Evolutionary conservation across 2,888 invertebrate genomes (phyloP).

Genomic region (Drosophila meridionalis): DNA sequence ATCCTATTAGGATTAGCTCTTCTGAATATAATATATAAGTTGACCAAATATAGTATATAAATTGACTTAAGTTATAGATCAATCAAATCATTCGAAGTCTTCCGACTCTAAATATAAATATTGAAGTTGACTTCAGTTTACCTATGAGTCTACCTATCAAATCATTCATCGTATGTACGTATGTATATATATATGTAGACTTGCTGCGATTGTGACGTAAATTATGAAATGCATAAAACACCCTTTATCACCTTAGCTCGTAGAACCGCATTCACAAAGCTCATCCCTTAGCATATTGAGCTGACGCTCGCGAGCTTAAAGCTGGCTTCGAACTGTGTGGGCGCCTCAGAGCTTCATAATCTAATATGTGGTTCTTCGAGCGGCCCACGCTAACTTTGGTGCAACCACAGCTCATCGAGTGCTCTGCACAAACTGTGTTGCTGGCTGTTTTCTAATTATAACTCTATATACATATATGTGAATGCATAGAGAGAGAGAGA

Average conservation of each 20-base stretch:
- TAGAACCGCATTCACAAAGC: neutral
- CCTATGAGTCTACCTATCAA: too few relatives aligned
- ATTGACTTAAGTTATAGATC: too few relatives aligned
- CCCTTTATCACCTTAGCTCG: too few relatives aligned
- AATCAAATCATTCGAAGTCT: too few relatives aligned
- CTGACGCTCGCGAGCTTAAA: neutral
- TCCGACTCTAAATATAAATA: too few relatives aligned
- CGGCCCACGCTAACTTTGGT: neutral
- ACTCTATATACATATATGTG: neutral
- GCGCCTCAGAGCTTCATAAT: neutral
- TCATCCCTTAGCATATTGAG: neutral
- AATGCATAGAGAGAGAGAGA: neutral
- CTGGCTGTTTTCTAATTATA: slow-evolving; percentile 53
- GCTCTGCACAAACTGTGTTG: slow-evolving; percentile 55
- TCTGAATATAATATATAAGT: neutral
- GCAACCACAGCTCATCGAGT: slow-evolving; percentile 43
- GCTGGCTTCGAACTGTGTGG: neutral
- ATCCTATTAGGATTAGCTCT: neutral
- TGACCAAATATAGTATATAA: neutral
- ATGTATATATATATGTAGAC: too few relatives aligned
- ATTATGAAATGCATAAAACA: neutral
- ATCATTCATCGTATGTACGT: too few relatives aligned
- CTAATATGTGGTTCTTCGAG: neutral
- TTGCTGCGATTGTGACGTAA: too few relatives aligned
- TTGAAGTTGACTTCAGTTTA: too few relatives aligned